Evolutionary conservation across 2,797 vertebrate species (phyloP).

Genomic region (Hypotaenidia okinawae): DNA sequence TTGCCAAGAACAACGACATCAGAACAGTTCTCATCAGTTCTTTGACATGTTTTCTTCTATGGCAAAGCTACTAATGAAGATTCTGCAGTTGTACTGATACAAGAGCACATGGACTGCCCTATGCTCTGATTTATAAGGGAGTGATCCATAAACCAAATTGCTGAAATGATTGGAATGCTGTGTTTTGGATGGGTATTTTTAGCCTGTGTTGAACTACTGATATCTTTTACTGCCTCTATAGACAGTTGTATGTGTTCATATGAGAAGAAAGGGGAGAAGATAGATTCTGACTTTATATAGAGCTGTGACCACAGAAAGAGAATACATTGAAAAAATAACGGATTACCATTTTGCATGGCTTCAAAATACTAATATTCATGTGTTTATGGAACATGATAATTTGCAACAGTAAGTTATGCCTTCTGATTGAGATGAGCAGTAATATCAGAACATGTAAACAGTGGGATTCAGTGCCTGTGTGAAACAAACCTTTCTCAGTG

Average conservation of each 20-base stretch:
- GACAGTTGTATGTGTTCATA: not conserved
- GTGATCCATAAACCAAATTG: not conserved
- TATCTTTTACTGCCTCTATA: not conserved
- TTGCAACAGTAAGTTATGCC: not conserved
- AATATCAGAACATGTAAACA: not conserved
- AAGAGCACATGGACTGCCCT: not conserved
- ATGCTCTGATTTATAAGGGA: not conserved
- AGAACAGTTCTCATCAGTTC: not conserved
- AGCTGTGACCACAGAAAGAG: not conserved
- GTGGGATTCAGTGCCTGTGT: not conserved
- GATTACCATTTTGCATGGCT: not conserved
- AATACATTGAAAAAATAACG: not conserved
- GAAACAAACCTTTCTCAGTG: not conserved
- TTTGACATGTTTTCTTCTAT: not conserved
- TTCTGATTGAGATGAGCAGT: not conserved
- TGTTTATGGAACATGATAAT: not conserved
- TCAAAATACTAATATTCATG: not conserved
- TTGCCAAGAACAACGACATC: not conserved
- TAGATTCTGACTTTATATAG: not conserved
- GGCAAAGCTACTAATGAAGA: not conserved
- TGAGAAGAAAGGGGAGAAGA: not conserved
- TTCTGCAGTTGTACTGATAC: not conserved
- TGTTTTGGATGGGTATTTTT: not conserved
- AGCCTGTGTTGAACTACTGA: accelerated
- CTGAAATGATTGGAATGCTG: not conserved